These are phyloP conservation scores for Trichomalopsis sarcophagae DNA, from an alignment of 1,140 invertebrate species.

Conservation along the genomic window DNA sequence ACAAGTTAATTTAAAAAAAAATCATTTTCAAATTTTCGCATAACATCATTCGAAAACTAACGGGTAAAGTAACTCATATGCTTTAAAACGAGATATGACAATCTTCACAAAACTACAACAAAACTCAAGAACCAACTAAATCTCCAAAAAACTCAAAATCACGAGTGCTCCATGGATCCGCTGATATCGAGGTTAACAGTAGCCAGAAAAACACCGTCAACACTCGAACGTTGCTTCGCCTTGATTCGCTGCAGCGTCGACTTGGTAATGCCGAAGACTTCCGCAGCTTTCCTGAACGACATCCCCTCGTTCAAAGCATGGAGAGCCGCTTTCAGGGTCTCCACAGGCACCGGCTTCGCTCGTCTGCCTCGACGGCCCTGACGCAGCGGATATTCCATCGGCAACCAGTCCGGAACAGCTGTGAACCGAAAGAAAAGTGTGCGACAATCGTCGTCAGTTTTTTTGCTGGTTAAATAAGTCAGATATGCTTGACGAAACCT, in stretches of 20 bases:
- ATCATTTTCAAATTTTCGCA: no score
- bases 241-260: conserved; percentile 66
- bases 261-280: conserved; percentile 62
- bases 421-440: not conserved
- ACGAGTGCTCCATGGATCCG: not conserved
- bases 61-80: no score
- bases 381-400: not conserved
- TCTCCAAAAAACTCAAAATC: not conserved
- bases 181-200: not conserved
- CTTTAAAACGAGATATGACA: no score
- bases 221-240: conserved; percentile 38
- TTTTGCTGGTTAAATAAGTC: no score
- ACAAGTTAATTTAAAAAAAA: no score
- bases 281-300: conserved; percentile 66
- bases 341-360: not conserved
- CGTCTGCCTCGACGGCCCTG: not conserved
- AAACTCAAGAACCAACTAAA: not conserved
- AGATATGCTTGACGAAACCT: no score
- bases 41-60: no score
- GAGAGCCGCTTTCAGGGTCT: conserved; percentile 56
- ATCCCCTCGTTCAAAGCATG: conserved; percentile 65
- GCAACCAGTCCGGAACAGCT: not conserved
- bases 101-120: no score
- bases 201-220: not conserved
- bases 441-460: not conserved